These are phyloP conservation scores for Prenolepis imparis DNA, from an alignment of 2,888 invertebrate species.

Conservation along the genomic window DNA sequence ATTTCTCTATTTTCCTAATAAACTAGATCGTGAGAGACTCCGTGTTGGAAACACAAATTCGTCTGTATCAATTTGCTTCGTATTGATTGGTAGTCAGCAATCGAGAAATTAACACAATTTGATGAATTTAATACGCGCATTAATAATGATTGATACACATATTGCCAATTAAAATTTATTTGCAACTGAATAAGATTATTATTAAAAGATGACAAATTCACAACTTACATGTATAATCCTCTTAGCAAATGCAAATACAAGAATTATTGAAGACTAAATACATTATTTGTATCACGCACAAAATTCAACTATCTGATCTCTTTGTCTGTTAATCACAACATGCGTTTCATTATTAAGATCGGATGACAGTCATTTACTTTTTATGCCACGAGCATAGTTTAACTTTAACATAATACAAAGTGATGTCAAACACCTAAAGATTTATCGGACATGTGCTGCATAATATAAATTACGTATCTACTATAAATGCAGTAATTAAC, in stretches of 20 bases:
- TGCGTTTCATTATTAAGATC: conserved; percentile 29
- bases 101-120: not conserved
- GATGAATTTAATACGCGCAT: not conserved
- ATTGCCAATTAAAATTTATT: not conserved
- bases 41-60: not conserved
- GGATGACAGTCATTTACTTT: not conserved
- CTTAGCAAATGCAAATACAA: conserved; percentile 31
- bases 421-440: conserved; percentile 31
- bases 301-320: not conserved
- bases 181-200: not conserved
- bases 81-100: conserved; percentile 35
- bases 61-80: not conserved
- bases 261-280: conserved; percentile 10
- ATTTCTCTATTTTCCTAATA: conserved; percentile 51
- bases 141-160: no score
- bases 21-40: conserved; percentile 31
- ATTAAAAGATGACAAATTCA: not conserved
- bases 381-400: not conserved
- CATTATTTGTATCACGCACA: not conserved
- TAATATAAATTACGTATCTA: conserved; percentile 45
- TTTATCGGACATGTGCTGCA: conserved; percentile 33
- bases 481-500: conserved; percentile 57
- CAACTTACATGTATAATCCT: not conserved
- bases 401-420: conserved; percentile 25
- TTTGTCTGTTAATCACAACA: conserved; percentile 11